Evolutionary conservation across 2,888 invertebrate species (phyloP), one percentile per base, ranked within the genome.

Genomic region (Euplagia quadripunctaria): DNA sequence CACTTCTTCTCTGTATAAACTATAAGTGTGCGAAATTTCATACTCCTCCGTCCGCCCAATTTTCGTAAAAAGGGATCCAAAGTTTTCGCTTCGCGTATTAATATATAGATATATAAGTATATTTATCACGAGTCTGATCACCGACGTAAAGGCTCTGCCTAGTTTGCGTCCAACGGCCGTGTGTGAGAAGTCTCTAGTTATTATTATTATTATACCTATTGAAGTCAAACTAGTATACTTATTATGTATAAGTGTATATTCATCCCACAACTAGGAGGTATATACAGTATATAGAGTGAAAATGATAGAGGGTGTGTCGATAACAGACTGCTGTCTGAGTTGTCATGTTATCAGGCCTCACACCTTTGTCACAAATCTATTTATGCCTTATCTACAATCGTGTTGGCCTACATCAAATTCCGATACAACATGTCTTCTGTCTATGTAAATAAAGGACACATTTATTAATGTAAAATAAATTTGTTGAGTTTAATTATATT

Each of bases 351-450:
- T 79, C 76, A 65, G 71, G 69, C 74, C 74, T 70, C 66, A 65
- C 78, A 70, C 80, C 82, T 80, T 74, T 82, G 72, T 80, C 74
- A 79, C 72, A 75, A 74, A 78, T 80, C 76, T 75, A 75, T 82
- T 71, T 67, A 67, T 80, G 70, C 72, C 72, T 68, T 51, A 67
- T 71, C 65, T 66, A 20, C 49, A 66, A 66, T 61, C 67, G 78
- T 70, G 64, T 70, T 51, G 52, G 11, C 58, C 43, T 64, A 42
- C 41, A 58, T 55, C 46, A 9, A 55, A 68, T 71, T 64, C 42
- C 46, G 68, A 70, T 70, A 51, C 5, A 9, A 55, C n/a, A 7
- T n/a, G 55, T 55, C 55, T 55, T 55, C 4, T n/a, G n/a, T 52
- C n/a, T 8, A 55, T n/a, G n/a, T 20, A n/a, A 55, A n/a, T 9